A percentile compares a stretch with the other conserved stretches of the same genome.
Evolutionary conservation across 2,113 vertebrate genomes (phyloP).

Genomic region (Dicaeum eximium): DNA sequence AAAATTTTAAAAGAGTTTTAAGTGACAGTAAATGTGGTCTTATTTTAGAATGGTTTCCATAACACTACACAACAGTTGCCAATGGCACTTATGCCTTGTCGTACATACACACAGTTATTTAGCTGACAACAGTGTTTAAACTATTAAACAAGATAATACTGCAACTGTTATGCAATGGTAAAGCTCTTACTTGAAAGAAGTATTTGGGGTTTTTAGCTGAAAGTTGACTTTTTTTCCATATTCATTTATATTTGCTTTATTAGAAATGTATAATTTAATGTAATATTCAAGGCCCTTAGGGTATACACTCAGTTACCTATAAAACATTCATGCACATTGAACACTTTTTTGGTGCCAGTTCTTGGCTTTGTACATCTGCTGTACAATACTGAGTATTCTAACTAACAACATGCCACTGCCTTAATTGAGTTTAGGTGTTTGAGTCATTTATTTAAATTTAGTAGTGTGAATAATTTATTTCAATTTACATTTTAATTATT

Average conservation of each 20-base stretch:
- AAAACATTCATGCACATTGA: conserved; percentile 59
- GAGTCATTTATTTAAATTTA: conserved; percentile 70
- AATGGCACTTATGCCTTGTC: neutral
- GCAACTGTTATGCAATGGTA: neutral
- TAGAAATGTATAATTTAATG: conserved; percentile 68
- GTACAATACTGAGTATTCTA: conserved; percentile 39
- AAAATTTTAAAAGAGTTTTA: conserved; percentile 46
- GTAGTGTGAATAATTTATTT: conserved; percentile 73
- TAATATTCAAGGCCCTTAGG: conserved; percentile 46
- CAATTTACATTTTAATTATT: conserved; percentile 74
- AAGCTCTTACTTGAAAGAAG: neutral
- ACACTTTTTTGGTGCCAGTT: conserved; percentile 11
- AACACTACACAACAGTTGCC: conserved; percentile 21
- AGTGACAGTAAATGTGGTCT: conserved; percentile 1
- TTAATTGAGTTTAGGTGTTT: conserved; percentile 47
- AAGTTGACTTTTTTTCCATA: conserved; percentile 38
- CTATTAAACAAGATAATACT: conserved; percentile 34
- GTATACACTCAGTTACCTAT: conserved; percentile 35
- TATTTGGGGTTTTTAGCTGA: conserved; percentile 18
- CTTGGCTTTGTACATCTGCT: conserved; percentile 49
- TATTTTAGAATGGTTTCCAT: conserved; percentile 25
- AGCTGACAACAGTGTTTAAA: conserved; percentile 24
- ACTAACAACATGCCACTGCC: neutral
- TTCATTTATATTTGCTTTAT: conserved; percentile 68
- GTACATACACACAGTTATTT: neutral